Conservation (phyloP, 1,140 invertebrate species). For the Neodiprion fabricii region DNA sequence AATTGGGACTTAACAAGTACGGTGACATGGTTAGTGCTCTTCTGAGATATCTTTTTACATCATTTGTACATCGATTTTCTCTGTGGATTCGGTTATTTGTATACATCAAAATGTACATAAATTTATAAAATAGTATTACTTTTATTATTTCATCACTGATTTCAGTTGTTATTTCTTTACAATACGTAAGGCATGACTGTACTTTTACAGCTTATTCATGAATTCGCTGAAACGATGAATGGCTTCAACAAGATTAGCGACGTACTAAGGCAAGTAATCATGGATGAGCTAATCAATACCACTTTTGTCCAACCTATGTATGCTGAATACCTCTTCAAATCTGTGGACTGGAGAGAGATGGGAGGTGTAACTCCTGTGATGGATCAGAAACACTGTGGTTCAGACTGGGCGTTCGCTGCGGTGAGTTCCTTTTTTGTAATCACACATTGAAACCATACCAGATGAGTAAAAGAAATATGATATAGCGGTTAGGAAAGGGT, state of each 20-base stretch:
- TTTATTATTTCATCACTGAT: background rate
- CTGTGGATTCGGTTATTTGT: background rate
- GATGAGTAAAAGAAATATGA: background rate
- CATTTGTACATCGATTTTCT: constrained; percentile 18
- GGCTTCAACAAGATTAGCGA: constrained; percentile 74
- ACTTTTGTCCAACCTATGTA: constrained; percentile 78
- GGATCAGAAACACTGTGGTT: constrained; percentile 93
- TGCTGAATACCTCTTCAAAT: constrained; percentile 69
- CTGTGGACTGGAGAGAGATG: constrained; percentile 86
- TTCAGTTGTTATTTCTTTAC: constrained; percentile 14
- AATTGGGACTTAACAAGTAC: constrained; percentile 80
- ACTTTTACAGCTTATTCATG: constrained; percentile 72
- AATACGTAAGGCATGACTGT: constrained; percentile 23
- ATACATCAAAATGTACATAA: background rate
- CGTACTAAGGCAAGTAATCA: constrained; percentile 37
- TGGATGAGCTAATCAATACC: constrained; percentile 52
- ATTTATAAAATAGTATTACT: constrained; percentile 2
- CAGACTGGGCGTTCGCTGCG: constrained; percentile 93
- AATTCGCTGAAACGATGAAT: constrained; percentile 79
- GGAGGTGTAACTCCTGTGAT: constrained; percentile 92
- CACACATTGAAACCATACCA: background rate
- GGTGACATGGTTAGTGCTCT: constrained; percentile 73
- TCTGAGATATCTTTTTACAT: background rate
- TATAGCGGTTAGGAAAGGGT: background rate
- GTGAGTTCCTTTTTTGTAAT: constrained; percentile 59